A percentile compares a stretch with the other conserved stretches of the same genome.
Conservation (phyloP, 2,888 invertebrate species). For the Bimastos eiseni region DNA sequence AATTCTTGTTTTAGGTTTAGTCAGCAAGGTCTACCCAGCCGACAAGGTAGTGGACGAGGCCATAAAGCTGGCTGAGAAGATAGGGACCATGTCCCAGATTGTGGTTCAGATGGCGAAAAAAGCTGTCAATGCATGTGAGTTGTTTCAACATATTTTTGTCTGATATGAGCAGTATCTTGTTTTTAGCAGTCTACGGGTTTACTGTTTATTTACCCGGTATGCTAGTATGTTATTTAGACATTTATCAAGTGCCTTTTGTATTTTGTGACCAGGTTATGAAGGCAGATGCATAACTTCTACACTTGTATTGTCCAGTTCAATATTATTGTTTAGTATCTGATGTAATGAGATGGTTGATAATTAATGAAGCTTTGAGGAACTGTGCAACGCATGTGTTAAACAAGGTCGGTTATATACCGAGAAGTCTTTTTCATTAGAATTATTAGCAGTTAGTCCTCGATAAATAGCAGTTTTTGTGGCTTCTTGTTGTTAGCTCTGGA, state of each 20-base stretch:
- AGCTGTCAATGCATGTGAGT: slow-evolving; percentile 74
- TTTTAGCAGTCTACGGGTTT: background rate
- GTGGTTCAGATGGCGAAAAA: slow-evolving; percentile 86
- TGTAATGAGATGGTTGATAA: background rate
- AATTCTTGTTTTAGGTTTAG: slow-evolving; percentile 69
- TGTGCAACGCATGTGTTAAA: background rate
- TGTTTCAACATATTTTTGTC: background rate
- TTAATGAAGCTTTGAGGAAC: background rate
- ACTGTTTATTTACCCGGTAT: background rate
- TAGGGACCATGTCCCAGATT: slow-evolving; percentile 83
- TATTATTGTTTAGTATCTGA: background rate
- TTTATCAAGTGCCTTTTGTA: background rate
- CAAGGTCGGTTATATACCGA: background rate
- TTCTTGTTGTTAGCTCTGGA: slow-evolving; percentile 65
- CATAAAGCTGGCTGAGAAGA: slow-evolving; percentile 92
- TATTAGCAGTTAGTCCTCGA: background rate
- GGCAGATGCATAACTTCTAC: background rate
- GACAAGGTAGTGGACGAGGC: slow-evolving; percentile 85
- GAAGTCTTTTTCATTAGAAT: background rate
- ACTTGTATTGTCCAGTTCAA: background rate
- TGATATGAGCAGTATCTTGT: background rate
- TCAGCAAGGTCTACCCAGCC: slow-evolving; percentile 82
- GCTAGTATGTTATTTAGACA: background rate
- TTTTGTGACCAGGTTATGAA: background rate
- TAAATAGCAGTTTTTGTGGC: background rate